Evolutionary conservation across 2,888 invertebrate species (phyloP).

Genomic region (Dendrolimus houi): DNA sequence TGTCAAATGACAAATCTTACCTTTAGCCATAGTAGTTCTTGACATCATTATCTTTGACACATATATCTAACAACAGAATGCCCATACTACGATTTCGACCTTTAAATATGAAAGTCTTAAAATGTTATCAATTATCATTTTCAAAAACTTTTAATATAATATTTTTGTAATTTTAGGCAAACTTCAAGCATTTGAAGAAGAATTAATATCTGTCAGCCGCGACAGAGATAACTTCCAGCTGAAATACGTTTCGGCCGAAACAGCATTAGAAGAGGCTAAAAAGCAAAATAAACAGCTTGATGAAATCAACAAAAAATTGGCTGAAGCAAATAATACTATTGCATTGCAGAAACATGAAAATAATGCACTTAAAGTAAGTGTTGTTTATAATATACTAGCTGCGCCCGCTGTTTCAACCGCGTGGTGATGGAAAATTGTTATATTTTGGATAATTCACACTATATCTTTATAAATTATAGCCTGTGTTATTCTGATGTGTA

Average conservation of each 20-base stretch:
- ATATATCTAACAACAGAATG: too few species aligned
- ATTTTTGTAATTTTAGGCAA: constrained; percentile 36
- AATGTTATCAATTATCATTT: neutral
- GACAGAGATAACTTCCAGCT: constrained; percentile 64
- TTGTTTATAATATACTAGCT: neutral
- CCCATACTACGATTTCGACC: too few species aligned
- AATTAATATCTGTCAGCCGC: constrained; percentile 57
- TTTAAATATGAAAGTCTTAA: too few species aligned
- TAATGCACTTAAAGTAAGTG: constrained; percentile 52
- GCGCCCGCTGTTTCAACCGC: too few species aligned
- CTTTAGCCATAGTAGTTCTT: too few species aligned
- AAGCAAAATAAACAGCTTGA: constrained; percentile 74
- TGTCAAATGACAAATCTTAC: too few species aligned
- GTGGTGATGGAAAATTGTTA: too few species aligned
- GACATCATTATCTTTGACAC: too few species aligned
- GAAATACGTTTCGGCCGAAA: constrained; percentile 67
- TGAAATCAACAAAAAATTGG: constrained; percentile 60
- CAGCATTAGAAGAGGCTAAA: constrained; percentile 70
- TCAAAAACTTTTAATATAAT: neutral
- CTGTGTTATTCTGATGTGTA: too few species aligned
- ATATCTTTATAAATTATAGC: too few species aligned
- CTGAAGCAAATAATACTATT: constrained; percentile 55
- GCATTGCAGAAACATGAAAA: constrained; percentile 64
- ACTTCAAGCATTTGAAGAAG: constrained; percentile 64
- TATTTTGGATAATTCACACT: too few species aligned